Base-by-base conservation (phyloP, 2,797 vertebrate genomes). In the Streptopelia turtur region DNA sequence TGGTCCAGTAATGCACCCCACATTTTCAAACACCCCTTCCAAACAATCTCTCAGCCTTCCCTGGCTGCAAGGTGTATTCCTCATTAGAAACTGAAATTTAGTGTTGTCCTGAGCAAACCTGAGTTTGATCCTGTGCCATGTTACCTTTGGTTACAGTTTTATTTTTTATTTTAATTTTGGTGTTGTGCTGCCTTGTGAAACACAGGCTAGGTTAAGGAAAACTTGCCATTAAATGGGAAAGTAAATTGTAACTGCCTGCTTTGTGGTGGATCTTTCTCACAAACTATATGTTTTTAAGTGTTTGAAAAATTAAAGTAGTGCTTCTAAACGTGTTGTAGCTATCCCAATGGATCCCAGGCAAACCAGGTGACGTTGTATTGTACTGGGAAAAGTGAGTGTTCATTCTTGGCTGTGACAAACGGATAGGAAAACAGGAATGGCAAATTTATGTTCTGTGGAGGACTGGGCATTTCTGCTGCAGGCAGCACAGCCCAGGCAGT, bases 281-380 rank as follows among this genome's bases (percentile, higher is more conserved):
- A 13, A 78, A 43, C 8, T 28, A 5, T 13, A 7, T 23, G 13
- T 55, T 81, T 47, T 21, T 24, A 69, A 84, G 27, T 6, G 8
- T 49, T 64, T 1, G 3, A 33, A 64, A 72, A 86, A 83, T 25
- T 18, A 27, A 60, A 53, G 0, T 0, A 65, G 23, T 4, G 5
- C 18, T 50, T 61, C 28, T 24, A 59, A 13, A 49, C 9, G 66
- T 56, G 49, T 65, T 65, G 20, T 43, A 30, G 41, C 17, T 52
- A 9, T 10, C 41, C 35, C 18, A 20, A 16, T n/a, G 13, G 4
- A 16, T 4, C 13, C 20, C 25, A 16, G 43, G 35, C 20, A 50
- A 45, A 60, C 22, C 28, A 43, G n/a, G 17, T 27, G 53, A 28
- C n/a, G 86, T 82, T 65, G 30, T 30, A 43, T 20, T 10, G n/a